phyloP scores from a whole-genome alignment of 2,888 invertebrate genomes.

The Drosophila atroscutellata region DNA sequence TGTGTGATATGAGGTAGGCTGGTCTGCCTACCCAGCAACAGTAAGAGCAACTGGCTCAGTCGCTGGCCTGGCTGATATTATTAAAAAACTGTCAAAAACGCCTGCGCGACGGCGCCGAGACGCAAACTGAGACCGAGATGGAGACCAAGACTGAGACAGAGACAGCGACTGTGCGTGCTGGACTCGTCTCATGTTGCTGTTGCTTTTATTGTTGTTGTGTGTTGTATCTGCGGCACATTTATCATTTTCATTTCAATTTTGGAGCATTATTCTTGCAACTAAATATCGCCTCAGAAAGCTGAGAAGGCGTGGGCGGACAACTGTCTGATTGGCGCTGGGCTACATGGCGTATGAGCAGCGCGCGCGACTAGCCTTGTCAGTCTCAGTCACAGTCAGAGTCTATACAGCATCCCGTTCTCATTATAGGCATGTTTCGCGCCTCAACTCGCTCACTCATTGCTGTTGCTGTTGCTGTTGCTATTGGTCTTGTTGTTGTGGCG shows the following conservation, averaged over 20 bases:
- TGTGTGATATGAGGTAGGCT: slow-evolving; percentile 71
- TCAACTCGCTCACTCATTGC: slow-evolving; percentile 49
- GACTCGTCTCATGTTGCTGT: slow-evolving; percentile 36
- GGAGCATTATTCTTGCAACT: slow-evolving; percentile 76
- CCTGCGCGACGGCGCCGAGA: slow-evolving; percentile 71
- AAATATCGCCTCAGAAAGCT: slow-evolving; percentile 57
- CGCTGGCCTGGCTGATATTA: slow-evolving; percentile 68
- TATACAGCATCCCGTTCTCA: slow-evolving; percentile 53
- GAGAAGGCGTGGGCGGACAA: slow-evolving; percentile 78
- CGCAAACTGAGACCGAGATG: slow-evolving; percentile 33
- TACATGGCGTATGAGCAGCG: slow-evolving; percentile 78
- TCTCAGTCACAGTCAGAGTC: slow-evolving; percentile 39
- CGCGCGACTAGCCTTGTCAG: slow-evolving; percentile 49
- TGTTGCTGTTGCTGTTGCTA: slow-evolving; percentile 27
- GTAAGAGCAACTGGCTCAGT: slow-evolving; percentile 30
- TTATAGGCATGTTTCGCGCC: slow-evolving; percentile 68
- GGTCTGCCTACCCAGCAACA: slow-evolving; percentile 55
- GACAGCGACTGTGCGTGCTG: slow-evolving; percentile 66
- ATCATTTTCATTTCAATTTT: slow-evolving; percentile 79
- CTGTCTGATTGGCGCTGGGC: slow-evolving; percentile 79
- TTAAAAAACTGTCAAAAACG: slow-evolving; percentile 80
- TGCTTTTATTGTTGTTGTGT: slow-evolving; percentile 36
- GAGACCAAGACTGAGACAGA: slow-evolving; percentile 30
- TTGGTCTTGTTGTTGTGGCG: slow-evolving; percentile 58
- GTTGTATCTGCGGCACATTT: slow-evolving; percentile 75